Percentiles rank a stretch among this genome's conserved stretches.
These are phyloP conservation scores for Ptychadena robeensis DNA, from an alignment of 2,797 vertebrate genomes.

Conservation along the genomic window DNA sequence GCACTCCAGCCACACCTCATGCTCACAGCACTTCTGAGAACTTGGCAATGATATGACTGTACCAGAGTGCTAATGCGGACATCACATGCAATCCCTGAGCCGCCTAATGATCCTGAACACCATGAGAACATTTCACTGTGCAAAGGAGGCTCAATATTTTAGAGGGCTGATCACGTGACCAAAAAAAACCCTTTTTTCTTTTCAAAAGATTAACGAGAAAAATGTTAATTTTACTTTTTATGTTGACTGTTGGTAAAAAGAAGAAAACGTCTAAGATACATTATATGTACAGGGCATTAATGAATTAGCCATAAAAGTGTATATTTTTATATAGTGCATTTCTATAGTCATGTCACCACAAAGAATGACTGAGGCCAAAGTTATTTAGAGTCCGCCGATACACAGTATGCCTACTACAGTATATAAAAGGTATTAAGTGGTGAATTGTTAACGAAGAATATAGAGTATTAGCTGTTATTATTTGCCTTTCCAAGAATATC, in stretches of 20 bases:
- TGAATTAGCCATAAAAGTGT: conserved; percentile 41
- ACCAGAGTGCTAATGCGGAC: conserved; percentile 10
- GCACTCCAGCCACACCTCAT: not conserved
- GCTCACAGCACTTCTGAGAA: conserved; percentile 16
- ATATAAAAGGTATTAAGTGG: conserved; percentile 17
- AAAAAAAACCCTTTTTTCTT: not conserved
- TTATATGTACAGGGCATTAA: conserved; percentile 57
- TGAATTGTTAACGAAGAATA: not conserved
- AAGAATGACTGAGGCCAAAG: conserved; percentile 23
- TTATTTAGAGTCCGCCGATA: conserved; percentile 13
- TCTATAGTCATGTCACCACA: conserved; percentile 36
- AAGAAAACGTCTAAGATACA: conserved; percentile 5
- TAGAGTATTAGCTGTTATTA: conserved; percentile 1
- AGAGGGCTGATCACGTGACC: conserved; percentile 29
- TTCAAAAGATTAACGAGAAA: conserved; percentile 2
- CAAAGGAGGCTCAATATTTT: not conserved
- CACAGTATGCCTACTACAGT: conserved; percentile 9
- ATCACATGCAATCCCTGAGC: conserved; percentile 17
- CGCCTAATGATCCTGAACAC: not conserved
- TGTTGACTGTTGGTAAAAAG: conserved; percentile 14
- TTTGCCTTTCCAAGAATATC: not conserved
- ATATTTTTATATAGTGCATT: conserved; percentile 61
- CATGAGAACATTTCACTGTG: not conserved
- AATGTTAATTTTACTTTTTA: conserved; percentile 20
- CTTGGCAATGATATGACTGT: conserved; percentile 31